Evolutionary conservation across 2,888 invertebrate species (phyloP).

Genomic region (Andricus quercusramuli): DNA sequence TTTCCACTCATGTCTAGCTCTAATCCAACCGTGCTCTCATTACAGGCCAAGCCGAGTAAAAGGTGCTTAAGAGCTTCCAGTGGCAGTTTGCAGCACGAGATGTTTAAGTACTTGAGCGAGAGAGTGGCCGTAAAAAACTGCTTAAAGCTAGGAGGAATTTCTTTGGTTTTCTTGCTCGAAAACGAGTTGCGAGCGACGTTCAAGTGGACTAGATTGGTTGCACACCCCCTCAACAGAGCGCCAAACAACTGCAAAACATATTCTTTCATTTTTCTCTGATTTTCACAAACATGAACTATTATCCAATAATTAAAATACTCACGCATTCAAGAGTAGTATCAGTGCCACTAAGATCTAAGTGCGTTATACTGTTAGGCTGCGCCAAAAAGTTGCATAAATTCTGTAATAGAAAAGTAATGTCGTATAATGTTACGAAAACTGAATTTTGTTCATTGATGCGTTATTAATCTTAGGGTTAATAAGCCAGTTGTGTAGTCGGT

Average conservation of each 20-base stretch:
- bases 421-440: conserved; percentile 42
- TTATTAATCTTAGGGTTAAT: not conserved
- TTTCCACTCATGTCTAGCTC: conserved; percentile 93
- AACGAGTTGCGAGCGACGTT: conserved; percentile 94
- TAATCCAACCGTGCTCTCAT: conserved; percentile 93
- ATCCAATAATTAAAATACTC: conserved; percentile 78
- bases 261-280: not conserved
- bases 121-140: conserved; percentile 96
- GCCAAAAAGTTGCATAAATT: conserved; percentile 96
- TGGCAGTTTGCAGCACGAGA: conserved; percentile 94
- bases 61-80: conserved; percentile 96
- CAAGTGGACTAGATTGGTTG: conserved; percentile 92
- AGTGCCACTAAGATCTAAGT: conserved; percentile 95
- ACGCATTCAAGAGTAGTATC: conserved; percentile 96
- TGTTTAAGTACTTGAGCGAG: conserved; percentile 91
- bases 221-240: conserved; percentile 94
- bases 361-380: conserved; percentile 94
- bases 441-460: not conserved
- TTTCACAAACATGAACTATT: not conserved
- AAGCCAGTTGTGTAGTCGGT: no score
- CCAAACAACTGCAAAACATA: conserved; percentile 89
- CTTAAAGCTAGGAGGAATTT: conserved; percentile 95
- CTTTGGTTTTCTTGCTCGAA: conserved; percentile 90
- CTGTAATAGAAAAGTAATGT: conserved; percentile 80
- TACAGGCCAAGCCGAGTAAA: conserved; percentile 94